Evolutionary conservation across 2,888 invertebrate genomes (phyloP), one percentile per base, ranked within the genome.

Genomic region (Chymomyza amoena): DNA sequence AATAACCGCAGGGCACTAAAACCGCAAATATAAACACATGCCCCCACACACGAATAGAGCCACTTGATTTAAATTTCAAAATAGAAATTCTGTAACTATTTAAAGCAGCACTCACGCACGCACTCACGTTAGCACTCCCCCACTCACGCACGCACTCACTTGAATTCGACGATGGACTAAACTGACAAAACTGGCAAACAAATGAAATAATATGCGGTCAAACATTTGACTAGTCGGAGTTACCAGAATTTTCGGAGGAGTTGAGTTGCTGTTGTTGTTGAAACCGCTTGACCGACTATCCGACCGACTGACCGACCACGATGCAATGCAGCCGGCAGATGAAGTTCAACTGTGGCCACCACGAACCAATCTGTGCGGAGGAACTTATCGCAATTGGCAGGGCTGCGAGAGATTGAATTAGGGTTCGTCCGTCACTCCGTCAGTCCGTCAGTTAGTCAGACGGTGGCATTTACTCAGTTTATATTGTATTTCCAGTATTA

Each of bases 151-250:
- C 32, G 1, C 32, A 32, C 7, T 32, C 9, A 32, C 32, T 7
- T 1, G 32, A 0, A 32, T 32, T 9, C 7, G 32, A 32, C 32
- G 32, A 25, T 18, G 16, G 3, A 51, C 16, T 25, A 45, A 16
- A 61, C 39, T 50, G 13, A 50, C 25, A 45, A 20, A 18, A 18
- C 15, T 67, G 54, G 76, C 66, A 72, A 69, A 64, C 57, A 62
- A 64, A 75, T 72, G 66, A 64, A 67, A 65, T 66, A 60, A 63
- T 75, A 56, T 50, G 59, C 20, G 69, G 65, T 65, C 56, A 20
- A 69, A 65, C 52, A 69, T 65, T 64, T 61, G 36, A 61, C 56
- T 51, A 73, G 52, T 32, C 28, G 15, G 20, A 36, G n/a, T 32
- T 60, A 32, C 15, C 60, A 65, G 61, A 51, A 61, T 45, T 45